Conservation (phyloP, 2,113 vertebrate species). For the Cyprinodon brontotheroides region DNA sequence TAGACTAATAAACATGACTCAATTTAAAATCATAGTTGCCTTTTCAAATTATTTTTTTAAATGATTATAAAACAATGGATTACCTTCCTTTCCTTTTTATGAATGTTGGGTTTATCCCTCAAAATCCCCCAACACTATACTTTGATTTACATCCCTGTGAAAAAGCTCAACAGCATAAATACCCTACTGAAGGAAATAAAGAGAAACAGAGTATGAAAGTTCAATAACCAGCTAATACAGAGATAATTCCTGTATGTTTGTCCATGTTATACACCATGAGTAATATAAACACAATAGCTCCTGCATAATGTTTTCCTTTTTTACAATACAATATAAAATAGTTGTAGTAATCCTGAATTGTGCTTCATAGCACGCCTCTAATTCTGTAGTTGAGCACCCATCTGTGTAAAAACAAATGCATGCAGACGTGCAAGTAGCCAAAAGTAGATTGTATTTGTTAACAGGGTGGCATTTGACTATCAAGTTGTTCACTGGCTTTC, state of each 20-base stretch:
- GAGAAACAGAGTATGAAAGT: too few relatives aligned
- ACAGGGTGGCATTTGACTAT: conserved; percentile 75
- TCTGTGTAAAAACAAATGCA: conserved; percentile 72
- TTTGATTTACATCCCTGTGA: too few relatives aligned
- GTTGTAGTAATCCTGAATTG: conserved; percentile 31
- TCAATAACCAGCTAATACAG: background rate
- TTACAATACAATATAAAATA: conserved; percentile 68
- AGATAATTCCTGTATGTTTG: background rate
- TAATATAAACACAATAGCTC: conserved; percentile 35
- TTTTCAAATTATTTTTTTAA: background rate
- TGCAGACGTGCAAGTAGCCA: conserved; percentile 66
- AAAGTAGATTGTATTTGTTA: conserved; percentile 74
- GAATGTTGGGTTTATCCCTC: too few relatives aligned
- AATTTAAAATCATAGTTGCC: background rate
- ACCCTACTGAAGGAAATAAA: too few relatives aligned
- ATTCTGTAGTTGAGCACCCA: conserved; percentile 48
- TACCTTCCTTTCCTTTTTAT: background rate
- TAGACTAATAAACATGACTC: background rate
- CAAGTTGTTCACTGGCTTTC: conserved; percentile 57
- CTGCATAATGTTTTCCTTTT: conserved; percentile 28
- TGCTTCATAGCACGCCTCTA: conserved; percentile 32
- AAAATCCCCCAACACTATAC: background rate
- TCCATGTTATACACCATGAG: background rate
- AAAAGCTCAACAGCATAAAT: too few relatives aligned
- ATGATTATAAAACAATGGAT: background rate